Base-by-base conservation (phyloP, 2,888 invertebrate genomes). In the Athripsodes cinereus region DNA sequence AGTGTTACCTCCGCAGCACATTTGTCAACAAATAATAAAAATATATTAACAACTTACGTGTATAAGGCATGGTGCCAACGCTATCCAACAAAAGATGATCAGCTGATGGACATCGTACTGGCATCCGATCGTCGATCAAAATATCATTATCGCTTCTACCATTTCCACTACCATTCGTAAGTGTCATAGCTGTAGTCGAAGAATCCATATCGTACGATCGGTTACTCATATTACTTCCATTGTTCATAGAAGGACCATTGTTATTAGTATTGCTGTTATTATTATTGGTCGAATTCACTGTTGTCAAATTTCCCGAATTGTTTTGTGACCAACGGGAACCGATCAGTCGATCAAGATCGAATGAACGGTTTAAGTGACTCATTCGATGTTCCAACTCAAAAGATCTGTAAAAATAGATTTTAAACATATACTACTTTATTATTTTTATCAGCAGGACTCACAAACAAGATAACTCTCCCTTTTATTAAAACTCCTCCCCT, bases 81-180 rank as follows among this genome's bases (percentile, higher is more conserved):
- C 62, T 18, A 56, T 68, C 57, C 65, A 67, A 55, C 64, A 68
- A 67, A 8, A 78, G 69, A 61, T 77, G 75, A 57, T 78, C 78
- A 1, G 77, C 72, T 0, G 78, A 76, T 0, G 78, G 75, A 54
- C 77, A 78, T 2, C 77, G 62, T 0, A 74, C 74, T 16, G 75
- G 72, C 16, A 71, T 57, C 22, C 72, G 72, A 19, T 60, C 64
- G 11, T 62, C 66, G 1, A 71, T 66, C 10, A 55, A 22, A 3
- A 55, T 18, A 19, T 58, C 62, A 34, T 31, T 34, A n/a, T 44
- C 51, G 11, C 53, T 53, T n/a, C 52, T 46, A 11, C 61, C 34
- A 13, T 40, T 40, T 16, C 2, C 16, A 16, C 40, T 40, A 13
- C 40, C 40, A 13, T 40, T 40, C 16, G 40, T 40, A 5, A 40